These are phyloP conservation scores for Merops nubicus DNA, from an alignment of 2,113 vertebrate genomes.

Conservation along the genomic window DNA sequence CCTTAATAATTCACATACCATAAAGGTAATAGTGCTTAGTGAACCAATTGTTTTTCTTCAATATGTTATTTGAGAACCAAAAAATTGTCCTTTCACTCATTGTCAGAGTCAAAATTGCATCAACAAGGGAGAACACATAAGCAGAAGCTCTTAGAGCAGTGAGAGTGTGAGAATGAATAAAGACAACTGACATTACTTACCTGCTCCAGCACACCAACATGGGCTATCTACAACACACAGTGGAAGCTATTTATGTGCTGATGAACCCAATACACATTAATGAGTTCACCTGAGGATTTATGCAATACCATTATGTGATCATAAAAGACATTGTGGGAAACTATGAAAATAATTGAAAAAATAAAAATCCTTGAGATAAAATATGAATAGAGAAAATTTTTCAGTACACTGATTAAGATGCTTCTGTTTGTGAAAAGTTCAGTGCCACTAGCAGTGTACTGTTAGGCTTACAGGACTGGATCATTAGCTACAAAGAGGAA, in stretches of 20 bases:
- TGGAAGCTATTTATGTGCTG: neutral
- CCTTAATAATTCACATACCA: neutral
- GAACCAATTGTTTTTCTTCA: neutral
- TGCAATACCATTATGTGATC: neutral
- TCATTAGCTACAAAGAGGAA: neutral
- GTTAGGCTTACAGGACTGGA: neutral
- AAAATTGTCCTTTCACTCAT: neutral
- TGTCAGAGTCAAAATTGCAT: neutral
- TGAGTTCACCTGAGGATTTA: conserved; percentile 17
- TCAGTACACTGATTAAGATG: neutral
- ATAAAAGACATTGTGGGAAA: conserved; percentile 29
- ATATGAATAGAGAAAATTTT: neutral
- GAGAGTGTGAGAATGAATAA: neutral
- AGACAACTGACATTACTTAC: neutral
- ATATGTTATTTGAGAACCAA: neutral
- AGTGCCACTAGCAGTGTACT: neutral
- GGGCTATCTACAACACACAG: neutral
- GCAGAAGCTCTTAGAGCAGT: neutral
- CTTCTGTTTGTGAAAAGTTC: neutral
- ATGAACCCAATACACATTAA: neutral
- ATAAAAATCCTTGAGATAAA: neutral
- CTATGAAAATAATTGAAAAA: neutral
- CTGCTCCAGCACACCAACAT: neutral
- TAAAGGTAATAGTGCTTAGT: neutral
- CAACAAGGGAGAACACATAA: neutral